These are phyloP conservation scores for Cantharis lateralis DNA, from an alignment of 2,888 invertebrate species.

Conservation along the genomic window DNA sequence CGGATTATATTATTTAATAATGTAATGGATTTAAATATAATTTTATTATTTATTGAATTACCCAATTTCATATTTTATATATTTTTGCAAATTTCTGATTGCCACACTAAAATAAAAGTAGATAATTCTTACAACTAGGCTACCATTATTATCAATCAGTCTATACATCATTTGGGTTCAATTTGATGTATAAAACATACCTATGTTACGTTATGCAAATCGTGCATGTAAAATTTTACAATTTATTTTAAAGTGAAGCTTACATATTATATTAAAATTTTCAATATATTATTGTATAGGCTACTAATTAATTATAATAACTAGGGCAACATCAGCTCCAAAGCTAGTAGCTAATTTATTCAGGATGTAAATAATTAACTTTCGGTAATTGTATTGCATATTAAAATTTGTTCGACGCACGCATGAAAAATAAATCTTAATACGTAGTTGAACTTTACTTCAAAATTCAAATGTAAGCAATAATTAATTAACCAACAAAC, in stretches of 20 bases:
- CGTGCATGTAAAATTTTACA: neutral
- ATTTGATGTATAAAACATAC: neutral
- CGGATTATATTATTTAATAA: neutral
- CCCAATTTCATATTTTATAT: neutral
- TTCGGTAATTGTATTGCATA: neutral
- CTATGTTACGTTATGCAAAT: neutral
- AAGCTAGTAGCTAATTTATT: neutral
- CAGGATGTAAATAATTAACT: neutral
- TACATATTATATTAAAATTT: neutral
- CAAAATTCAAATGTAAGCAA: neutral
- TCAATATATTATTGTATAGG: neutral
- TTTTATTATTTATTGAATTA: too few species aligned
- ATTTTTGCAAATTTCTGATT: neutral
- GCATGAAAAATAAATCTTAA: neutral
- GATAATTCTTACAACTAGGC: neutral
- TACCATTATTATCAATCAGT: neutral
- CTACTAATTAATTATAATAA: neutral
- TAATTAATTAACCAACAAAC: neutral
- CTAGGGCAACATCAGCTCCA: neutral
- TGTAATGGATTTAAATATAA: neutral
- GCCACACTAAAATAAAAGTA: too few species aligned
- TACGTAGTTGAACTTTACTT: neutral
- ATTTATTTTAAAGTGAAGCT: neutral
- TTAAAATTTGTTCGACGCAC: neutral
- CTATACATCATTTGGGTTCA: neutral